Evolutionary conservation across 1,140 invertebrate species (phyloP), one percentile per base, ranked within the genome.

Genomic region (Camponotus floridanus): DNA sequence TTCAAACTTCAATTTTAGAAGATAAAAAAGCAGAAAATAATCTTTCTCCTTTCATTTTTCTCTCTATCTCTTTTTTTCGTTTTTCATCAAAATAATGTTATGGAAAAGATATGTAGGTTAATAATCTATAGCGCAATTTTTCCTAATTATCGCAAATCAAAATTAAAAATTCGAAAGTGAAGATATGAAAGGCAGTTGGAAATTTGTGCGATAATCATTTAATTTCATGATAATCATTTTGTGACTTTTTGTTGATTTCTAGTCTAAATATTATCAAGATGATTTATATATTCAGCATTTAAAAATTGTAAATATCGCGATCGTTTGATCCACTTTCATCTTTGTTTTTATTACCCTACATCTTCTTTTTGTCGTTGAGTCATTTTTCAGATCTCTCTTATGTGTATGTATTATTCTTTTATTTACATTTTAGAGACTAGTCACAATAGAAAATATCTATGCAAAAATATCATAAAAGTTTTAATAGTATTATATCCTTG

Each of bases 121-220:
- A 79, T 36, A 33, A 51, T 13, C 33, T 33, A 13, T 55, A 55
- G 0, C n/a, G 15, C 67, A 13, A 42, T 21, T 61, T 31, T 70
- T 33, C 36, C 51, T 68, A 8, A 9, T 59, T 42, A 42, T n/a
- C 61, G 39, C 39, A 33, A 26, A 26, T 26, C 26, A 26, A 48
- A 64, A 59, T 31, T 11, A 11, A 68, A 36, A 81, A 71, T 33
- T 42, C 26, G 11, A 11, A 42, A 55, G 45, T 48, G 1, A 48
- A 15, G 45, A 0, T 48, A 48, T 33, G 42, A 76, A 48, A 59
- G n/a, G 74, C 15, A 67, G 18, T 78, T 67, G 62, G 18, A 79
- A 78, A 48, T 78, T 85, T 39, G 18, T 26, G 18, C 15, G 48
- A 84, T 76, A 42, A 57, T 78, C 48, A 85, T 39, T 67, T 67